Conservation (phyloP, 1,140 invertebrate species). For the Orchesella cincta region DNA sequence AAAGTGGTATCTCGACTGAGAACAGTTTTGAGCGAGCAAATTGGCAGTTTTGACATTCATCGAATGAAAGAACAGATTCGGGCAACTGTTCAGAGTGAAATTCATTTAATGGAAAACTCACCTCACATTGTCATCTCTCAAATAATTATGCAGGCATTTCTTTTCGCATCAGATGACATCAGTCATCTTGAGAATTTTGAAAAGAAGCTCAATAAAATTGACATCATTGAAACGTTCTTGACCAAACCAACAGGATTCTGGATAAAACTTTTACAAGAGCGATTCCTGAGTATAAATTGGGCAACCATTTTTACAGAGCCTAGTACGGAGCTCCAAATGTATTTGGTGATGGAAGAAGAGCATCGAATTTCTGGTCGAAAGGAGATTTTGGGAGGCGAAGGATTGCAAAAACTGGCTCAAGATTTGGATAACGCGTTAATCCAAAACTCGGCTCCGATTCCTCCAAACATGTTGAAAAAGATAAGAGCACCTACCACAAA, state of each 20-base stretch:
- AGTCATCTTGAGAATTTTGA: conserved; percentile 72
- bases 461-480: conserved; percentile 66
- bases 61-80: conserved; percentile 72
- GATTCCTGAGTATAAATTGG: conserved; percentile 66
- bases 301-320: conserved; percentile 62
- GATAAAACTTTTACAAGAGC: conserved; percentile 69
- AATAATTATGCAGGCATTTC: conserved; percentile 75
- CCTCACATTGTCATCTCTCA: conserved; percentile 75
- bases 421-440: conserved; percentile 69
- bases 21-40: conserved; percentile 59
- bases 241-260: conserved; percentile 69
- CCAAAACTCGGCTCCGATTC: conserved; percentile 71
- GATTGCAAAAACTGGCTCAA: conserved; percentile 66
- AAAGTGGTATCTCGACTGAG: conserved; percentile 65
- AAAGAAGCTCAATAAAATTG: conserved; percentile 67
- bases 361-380: conserved; percentile 67
- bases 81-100: conserved; percentile 69
- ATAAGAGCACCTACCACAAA: conserved; percentile 70
- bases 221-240: conserved; percentile 62
- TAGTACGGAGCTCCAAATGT: conserved; percentile 55
- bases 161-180: conserved; percentile 68
- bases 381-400: conserved; percentile 65
- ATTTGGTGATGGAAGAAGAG: conserved; percentile 62
- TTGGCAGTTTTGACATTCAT: conserved; percentile 71
- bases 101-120: conserved; percentile 71